These are phyloP conservation scores for Hippocampus guttulatus DNA, from an alignment of 2,113 vertebrate species.

Conservation along the genomic window DNA sequence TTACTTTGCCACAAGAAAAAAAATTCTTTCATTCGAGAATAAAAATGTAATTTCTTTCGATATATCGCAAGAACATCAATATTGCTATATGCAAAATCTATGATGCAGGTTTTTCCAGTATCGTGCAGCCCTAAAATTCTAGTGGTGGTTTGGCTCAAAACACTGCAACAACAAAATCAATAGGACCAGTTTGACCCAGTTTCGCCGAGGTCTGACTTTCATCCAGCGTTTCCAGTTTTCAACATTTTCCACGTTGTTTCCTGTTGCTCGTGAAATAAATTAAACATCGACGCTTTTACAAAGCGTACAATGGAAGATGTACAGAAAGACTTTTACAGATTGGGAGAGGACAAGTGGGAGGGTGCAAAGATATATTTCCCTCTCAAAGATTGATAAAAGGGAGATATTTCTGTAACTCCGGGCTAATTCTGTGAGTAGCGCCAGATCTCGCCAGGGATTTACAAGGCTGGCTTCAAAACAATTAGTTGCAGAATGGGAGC, in stretches of 20 bases:
- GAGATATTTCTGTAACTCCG: conserved; percentile 65
- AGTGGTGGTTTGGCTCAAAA: background rate
- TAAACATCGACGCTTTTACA: conserved; percentile 34
- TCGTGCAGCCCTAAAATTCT: too few relatives aligned
- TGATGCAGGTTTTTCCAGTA: too few relatives aligned
- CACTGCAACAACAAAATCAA: background rate
- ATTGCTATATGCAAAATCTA: too few relatives aligned
- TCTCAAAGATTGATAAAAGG: conserved; percentile 64
- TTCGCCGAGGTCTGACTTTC: background rate
- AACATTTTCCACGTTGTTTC: conserved; percentile 40
- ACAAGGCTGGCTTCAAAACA: conserved; percentile 66
- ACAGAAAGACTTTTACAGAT: conserved; percentile 28
- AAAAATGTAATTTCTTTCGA: too few relatives aligned
- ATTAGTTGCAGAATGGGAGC: conserved; percentile 68
- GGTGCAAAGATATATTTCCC: conserved; percentile 44
- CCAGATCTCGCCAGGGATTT: conserved; percentile 59
- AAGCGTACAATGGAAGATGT: conserved; percentile 38
- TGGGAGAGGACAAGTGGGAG: conserved; percentile 21
- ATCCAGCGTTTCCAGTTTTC: background rate
- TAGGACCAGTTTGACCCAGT: background rate
- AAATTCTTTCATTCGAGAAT: too few relatives aligned
- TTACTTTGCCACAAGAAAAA: too few relatives aligned
- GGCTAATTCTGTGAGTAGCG: conserved; percentile 63
- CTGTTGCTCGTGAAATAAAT: conserved; percentile 49
- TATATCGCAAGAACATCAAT: too few relatives aligned